These are phyloP conservation scores for Danio aesculapii DNA, from an alignment of 2,797 vertebrate species.

Conservation along the genomic window DNA sequence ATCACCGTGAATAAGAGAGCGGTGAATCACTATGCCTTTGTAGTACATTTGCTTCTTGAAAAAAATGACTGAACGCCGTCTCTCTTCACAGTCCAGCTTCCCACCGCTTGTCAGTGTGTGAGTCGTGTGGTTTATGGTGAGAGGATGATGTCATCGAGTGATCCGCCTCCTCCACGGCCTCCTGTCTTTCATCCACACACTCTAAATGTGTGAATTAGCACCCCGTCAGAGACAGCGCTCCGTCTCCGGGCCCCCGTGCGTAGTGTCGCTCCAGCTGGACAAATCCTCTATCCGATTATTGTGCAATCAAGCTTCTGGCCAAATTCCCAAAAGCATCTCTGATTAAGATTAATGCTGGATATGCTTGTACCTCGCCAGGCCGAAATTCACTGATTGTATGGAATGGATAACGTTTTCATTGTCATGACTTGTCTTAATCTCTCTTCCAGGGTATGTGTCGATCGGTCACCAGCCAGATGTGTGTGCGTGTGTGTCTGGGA, in stretches of 20 bases:
- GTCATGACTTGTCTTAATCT: background rate
- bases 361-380: background rate
- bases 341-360: conserved; percentile 46
- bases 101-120: conserved; percentile 26
- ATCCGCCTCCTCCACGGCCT: conserved; percentile 21
- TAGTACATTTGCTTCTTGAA: background rate
- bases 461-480: background rate
- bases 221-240: conserved; percentile 27
- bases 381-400: background rate
- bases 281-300: conserved; percentile 58
- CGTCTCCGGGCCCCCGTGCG: conserved; percentile 14
- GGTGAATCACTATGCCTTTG: background rate
- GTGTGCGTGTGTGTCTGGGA: conserved; percentile 6
- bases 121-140: conserved; percentile 31
- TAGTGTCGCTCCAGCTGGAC: conserved; percentile 61
- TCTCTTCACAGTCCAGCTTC: conserved; percentile 20
- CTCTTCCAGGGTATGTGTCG: background rate
- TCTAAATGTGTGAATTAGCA: conserved; percentile 57
- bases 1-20: background rate
- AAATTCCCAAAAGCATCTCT: conserved; percentile 41
- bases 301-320: conserved; percentile 58
- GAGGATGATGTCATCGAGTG: conserved; percentile 38
- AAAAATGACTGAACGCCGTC: conserved; percentile 17
- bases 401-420: background rate
- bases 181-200: conserved; percentile 40